phyloP scores from a whole-genome alignment of 2,797 vertebrate genomes.

The Margarornis squamiger region DNA sequence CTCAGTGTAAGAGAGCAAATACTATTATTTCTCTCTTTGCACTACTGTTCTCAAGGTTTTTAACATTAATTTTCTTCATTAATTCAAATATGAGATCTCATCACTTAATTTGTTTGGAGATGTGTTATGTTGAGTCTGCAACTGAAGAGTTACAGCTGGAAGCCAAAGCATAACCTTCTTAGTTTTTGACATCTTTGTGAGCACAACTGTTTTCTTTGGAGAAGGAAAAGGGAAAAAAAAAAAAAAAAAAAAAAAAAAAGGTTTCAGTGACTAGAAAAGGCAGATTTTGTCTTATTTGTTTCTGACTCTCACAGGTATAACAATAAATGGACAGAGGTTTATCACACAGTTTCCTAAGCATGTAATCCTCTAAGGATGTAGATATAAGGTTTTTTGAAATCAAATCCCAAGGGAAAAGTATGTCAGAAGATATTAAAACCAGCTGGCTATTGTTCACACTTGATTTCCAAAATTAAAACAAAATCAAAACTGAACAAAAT shows the following conservation, averaged over 20 bases:
- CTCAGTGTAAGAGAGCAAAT: neutral
- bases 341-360: neutral
- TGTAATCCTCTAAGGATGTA: neutral
- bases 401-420: neutral
- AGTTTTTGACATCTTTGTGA: neutral
- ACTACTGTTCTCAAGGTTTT: neutral
- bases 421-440: neutral
- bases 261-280: neutral
- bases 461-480: neutral
- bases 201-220: neutral
- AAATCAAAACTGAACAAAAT: neutral
- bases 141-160: neutral
- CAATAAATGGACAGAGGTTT: neutral
- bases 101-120: neutral
- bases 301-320: neutral
- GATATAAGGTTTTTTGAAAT: neutral
- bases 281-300: neutral
- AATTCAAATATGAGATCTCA: neutral
- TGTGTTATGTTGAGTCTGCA: neutral
- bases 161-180: neutral
- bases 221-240: no score
- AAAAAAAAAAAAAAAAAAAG: no score
- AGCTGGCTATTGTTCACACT: neutral
- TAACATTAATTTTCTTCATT: neutral
- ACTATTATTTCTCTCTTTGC: neutral